Evolutionary conservation across 2,113 vertebrate genomes (phyloP), one percentile per base, ranked within the genome.

Genomic region (Pseudopodoces humilis): DNA sequence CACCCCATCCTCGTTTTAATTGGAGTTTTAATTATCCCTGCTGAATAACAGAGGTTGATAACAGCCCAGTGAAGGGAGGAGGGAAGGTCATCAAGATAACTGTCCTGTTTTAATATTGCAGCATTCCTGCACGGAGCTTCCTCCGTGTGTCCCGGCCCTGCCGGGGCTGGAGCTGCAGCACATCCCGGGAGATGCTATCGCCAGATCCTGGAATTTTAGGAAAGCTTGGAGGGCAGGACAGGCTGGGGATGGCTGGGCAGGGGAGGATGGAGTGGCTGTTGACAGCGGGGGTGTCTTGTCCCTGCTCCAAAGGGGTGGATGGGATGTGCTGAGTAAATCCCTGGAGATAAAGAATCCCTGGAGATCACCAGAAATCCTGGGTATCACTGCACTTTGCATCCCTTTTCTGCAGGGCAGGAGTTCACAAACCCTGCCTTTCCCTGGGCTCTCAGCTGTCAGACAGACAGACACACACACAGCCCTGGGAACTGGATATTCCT

Each of bases 61-160:
- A 72, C 33, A 84, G 82, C 69, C 58, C 20, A 11, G 69, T 27
- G 30, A 86, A 62, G 83, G 78, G 28, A 81, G 94, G 89, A 88
- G 86, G 93, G 91, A 82, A 96, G 96, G 95, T 97, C 96, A 96
- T 91, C 86, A 41, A 91, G 93, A 92, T 94, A 88, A 86, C n/a
- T 85, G 94, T 85, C 77, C 76, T 43, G n/a, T 33, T 76, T 77
- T 55, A 83, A 86, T 95, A 78, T 81, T 39, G 3, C 59, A 50
- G 46, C 79, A 47, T 93, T 95, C 74, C 70, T 87, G 55, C 87
- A 30, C 60, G 22, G 88, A 95, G 84, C 69, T 71, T 62, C 65
- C 85, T 49, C 23, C 15, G 62, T 2, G 2, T 15, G 53, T 20
- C n/a, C 68, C 41, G 83, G 83, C 56, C 9, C 58, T 92, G 95